A percentile compares a stretch with the other conserved stretches of the same genome.
Conservation (phyloP, 2,888 invertebrate genomes). For the Drosophila cognata region DNA sequence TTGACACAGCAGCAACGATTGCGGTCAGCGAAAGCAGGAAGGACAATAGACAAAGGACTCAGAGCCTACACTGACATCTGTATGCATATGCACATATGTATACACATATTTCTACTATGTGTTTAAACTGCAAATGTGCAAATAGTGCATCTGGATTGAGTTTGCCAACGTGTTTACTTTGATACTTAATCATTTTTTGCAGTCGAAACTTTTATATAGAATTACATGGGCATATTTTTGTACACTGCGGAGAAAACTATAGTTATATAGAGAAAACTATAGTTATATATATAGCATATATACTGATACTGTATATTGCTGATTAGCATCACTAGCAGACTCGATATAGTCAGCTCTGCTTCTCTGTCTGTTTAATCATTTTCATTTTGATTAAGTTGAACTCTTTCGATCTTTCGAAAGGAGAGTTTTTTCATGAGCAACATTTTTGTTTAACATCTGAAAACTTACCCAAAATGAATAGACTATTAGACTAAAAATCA, state of each 20-base stretch:
- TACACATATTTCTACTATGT: neutral
- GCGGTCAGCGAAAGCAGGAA: slow-evolving; percentile 27
- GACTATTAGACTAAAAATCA: rapidly evolving
- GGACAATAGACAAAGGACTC: slow-evolving; percentile 10
- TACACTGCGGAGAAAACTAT: neutral
- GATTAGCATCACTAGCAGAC: neutral
- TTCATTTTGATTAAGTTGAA: neutral
- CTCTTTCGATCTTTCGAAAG: no score
- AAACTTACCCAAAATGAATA: neutral
- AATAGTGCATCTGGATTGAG: slow-evolving; percentile 34
- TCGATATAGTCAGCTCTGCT: neutral
- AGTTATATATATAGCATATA: neutral
- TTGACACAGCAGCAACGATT: slow-evolving; percentile 59
- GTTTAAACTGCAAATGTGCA: slow-evolving; percentile 53
- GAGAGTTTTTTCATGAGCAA: neutral
- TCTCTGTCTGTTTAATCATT: neutral
- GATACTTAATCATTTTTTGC: neutral
- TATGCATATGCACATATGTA: slow-evolving; percentile 1
- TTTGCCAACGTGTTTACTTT: slow-evolving; percentile 30
- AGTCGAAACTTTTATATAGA: neutral
- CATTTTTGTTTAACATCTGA: neutral
- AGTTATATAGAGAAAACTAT: neutral
- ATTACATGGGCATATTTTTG: no score
- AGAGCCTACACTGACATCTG: slow-evolving; percentile 28
- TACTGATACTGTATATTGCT: neutral